These are phyloP conservation scores for Helicoverpa armigera DNA, from an alignment of 1,140 invertebrate species.

Conservation along the genomic window DNA sequence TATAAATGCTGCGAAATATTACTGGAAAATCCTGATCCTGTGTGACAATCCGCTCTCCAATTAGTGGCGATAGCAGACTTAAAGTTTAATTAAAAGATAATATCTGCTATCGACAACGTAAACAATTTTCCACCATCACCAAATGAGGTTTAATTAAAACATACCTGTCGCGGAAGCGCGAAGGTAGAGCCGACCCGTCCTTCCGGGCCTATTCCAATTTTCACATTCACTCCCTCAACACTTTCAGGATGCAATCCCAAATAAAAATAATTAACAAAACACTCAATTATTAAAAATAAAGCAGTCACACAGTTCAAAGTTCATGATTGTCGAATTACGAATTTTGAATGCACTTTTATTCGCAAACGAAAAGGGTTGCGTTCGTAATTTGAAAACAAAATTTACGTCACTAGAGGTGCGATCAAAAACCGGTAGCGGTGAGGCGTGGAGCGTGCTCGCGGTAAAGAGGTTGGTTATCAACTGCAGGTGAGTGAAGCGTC, in stretches of 20 bases:
- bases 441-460: conserved; percentile 60
- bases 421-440: conserved; percentile 54
- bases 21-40: conserved; percentile 37
- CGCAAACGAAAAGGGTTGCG: neutral
- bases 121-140: conserved; percentile 41
- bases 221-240: conserved; percentile 71
- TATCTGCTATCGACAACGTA: conserved; percentile 2
- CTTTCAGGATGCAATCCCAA: conserved; percentile 45
- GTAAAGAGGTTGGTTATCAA: conserved; percentile 77
- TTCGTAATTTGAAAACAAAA: conserved; percentile 13
- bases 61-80: conserved; percentile 1
- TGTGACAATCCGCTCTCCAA: conserved; percentile 3
- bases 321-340: conserved; percentile 19
- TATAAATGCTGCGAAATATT: conserved; percentile 20
- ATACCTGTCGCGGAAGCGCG: conserved; percentile 74
- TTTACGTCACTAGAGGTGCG: conserved; percentile 45
- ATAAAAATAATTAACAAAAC: conserved; percentile 56
- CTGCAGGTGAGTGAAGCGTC: conserved; percentile 64
- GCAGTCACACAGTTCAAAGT: conserved; percentile 52
- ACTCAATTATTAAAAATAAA: conserved; percentile 60
- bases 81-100: conserved; percentile 23
- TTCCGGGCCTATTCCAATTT: conserved; percentile 70
- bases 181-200: conserved; percentile 73
- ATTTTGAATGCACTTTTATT: conserved; percentile 7
- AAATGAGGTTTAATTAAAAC: conserved; percentile 42